These are phyloP conservation scores for Sphenopsis melanotis DNA, from an alignment of 2,797 vertebrate genomes.

Conservation along the genomic window DNA sequence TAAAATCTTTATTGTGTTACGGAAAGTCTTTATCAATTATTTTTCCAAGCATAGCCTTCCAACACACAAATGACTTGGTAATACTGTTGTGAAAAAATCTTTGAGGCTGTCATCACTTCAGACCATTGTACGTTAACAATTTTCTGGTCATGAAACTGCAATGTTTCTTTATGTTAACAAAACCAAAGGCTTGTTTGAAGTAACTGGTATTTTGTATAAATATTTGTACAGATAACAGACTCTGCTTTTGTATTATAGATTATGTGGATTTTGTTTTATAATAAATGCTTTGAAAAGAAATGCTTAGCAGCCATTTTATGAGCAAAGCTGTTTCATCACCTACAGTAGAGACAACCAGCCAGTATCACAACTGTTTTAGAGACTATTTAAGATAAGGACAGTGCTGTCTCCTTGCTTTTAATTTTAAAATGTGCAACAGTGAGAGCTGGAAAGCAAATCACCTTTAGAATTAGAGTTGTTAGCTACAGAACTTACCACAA, in stretches of 20 bases:
- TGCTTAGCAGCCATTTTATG: constrained; percentile 15
- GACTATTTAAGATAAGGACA: not conserved
- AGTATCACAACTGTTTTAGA: not conserved
- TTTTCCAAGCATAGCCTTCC: not conserved
- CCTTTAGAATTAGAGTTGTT: not conserved
- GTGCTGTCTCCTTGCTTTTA: not conserved
- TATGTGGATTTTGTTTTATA: constrained; percentile 64
- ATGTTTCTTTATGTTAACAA: constrained; percentile 6
- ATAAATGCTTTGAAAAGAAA: constrained; percentile 57
- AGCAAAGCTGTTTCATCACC: not conserved
- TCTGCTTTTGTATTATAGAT: constrained; percentile 56
- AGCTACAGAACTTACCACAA: not conserved
- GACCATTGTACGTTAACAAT: not conserved
- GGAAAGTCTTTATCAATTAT: not conserved
- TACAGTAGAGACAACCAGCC: not conserved
- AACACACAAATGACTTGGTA: not conserved
- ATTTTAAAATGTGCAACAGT: not conserved
- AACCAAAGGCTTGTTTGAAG: constrained; percentile 55
- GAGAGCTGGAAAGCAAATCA: not conserved
- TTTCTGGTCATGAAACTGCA: not conserved
- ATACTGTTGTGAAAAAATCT: not conserved
- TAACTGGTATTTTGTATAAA: constrained; percentile 56
- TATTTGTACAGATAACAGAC: constrained; percentile 60
- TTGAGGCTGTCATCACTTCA: not conserved
- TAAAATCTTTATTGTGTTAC: not conserved